Evolutionary conservation across 1,140 invertebrate species (phyloP).

Genomic region (Zeugodacus cucurbitae): DNA sequence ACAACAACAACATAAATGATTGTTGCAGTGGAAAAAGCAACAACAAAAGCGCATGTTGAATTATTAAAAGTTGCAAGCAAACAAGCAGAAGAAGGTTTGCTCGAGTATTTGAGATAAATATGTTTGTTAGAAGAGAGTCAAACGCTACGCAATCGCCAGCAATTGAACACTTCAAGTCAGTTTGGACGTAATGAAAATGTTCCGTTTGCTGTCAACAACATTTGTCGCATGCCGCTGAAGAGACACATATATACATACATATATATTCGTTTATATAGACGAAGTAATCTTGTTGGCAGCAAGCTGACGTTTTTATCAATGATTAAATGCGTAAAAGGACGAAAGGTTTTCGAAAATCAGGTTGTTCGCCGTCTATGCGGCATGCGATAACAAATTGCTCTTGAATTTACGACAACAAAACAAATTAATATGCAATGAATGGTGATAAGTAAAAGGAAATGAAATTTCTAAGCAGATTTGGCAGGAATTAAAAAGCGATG

Average conservation of each 20-base stretch:
- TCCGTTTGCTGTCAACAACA: conserved; percentile 10
- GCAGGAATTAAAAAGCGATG: background rate
- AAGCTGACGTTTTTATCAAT: conserved; percentile 30
- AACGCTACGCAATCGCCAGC: conserved; percentile 2
- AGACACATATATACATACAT: background rate
- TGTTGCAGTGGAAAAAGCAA: background rate
- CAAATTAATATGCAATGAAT: conserved; percentile 19
- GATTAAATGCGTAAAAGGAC: conserved; percentile 28
- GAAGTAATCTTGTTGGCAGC: background rate
- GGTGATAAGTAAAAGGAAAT: conserved; percentile 25
- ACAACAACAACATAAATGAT: background rate
- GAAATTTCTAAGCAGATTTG: background rate
- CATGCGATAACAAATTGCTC: background rate
- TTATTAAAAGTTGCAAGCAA: background rate
- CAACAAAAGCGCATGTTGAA: background rate
- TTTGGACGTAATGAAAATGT: conserved; percentile 17
- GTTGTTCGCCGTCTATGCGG: background rate
- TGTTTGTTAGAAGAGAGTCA: background rate
- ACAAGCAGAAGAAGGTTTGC: background rate
- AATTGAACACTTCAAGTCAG: conserved; percentile 1
- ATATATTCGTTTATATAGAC: background rate
- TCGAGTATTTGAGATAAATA: background rate
- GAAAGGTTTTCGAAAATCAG: background rate
- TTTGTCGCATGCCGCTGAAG: background rate
- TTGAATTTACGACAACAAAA: conserved; percentile 29